A percentile compares a stretch with the other conserved stretches of the same genome.
These are phyloP conservation scores for Onthophagus sagittarius DNA, from an alignment of 2,888 invertebrate species.

Conservation along the genomic window DNA sequence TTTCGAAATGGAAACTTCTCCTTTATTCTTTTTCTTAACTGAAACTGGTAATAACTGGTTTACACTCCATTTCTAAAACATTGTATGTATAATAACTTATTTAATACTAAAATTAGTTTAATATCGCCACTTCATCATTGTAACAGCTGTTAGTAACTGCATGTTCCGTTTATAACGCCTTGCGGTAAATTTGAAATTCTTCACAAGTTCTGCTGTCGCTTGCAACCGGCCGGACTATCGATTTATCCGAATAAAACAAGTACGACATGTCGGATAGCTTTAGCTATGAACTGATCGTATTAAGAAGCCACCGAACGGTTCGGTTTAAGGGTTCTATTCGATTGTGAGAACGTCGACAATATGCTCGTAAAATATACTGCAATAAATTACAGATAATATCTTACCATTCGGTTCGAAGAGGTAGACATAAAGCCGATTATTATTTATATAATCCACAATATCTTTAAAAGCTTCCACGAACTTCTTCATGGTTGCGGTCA, in stretches of 20 bases:
- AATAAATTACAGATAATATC: slow-evolving; percentile 1
- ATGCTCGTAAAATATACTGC: slow-evolving; percentile 8
- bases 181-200: neutral
- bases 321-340: neutral
- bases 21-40: no score
- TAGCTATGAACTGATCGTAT: neutral
- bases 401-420: neutral
- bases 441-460: slow-evolving; percentile 12
- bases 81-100: no score
- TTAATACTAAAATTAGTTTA: no score
- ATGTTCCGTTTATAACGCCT: neutral
- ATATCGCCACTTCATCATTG: neutral
- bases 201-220: neutral
- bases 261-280: neutral
- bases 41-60: no score
- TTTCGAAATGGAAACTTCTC: no score
- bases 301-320: neutral
- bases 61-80: no score
- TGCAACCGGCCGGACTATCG: neutral
- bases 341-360: neutral
- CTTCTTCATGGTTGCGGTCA: slow-evolving; percentile 1
- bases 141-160: neutral
- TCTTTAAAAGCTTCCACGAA: slow-evolving; percentile 9
- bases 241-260: neutral
- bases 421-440: slow-evolving; percentile 7